phyloP scores from a whole-genome alignment of 2,797 vertebrate genomes.

The Rhyacichthys aspro region DNA sequence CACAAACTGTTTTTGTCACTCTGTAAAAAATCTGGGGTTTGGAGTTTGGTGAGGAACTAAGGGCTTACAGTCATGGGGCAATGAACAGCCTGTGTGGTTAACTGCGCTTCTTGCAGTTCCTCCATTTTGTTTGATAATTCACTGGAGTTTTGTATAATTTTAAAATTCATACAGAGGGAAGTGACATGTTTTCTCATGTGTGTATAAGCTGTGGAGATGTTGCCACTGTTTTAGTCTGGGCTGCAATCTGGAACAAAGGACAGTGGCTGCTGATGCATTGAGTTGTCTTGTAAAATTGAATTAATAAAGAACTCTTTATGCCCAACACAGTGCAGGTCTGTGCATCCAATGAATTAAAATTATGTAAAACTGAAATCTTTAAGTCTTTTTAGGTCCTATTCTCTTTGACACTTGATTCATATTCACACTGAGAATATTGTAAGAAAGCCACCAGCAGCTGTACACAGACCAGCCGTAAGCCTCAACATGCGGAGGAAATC shows the following conservation, averaged over 20 bases:
- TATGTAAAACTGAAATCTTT: background rate
- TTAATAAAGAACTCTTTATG: background rate
- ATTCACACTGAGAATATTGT: slow-evolving; percentile 17
- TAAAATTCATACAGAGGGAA: slow-evolving; percentile 1
- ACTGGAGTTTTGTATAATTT: slow-evolving; percentile 5
- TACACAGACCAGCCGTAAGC: slow-evolving; percentile 32
- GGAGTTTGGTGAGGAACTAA: slow-evolving; percentile 35
- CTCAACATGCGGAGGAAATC: slow-evolving; percentile 69
- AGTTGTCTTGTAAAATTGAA: background rate
- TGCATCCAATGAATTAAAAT: background rate
- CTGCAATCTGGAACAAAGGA: background rate
- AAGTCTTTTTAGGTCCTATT: slow-evolving; percentile 15
- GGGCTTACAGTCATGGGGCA: slow-evolving; percentile 30
- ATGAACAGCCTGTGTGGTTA: slow-evolving; percentile 16
- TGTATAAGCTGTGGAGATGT: background rate
- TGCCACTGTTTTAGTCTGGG: background rate
- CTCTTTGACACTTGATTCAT: slow-evolving; percentile 27
- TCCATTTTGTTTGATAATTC: slow-evolving; percentile 15
- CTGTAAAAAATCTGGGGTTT: slow-evolving; percentile 38
- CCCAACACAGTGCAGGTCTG: no score
- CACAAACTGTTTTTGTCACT: slow-evolving; percentile 26
- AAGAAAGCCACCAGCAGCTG: slow-evolving; percentile 14
- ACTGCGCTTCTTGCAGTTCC: slow-evolving; percentile 2
- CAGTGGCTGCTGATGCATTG: background rate
- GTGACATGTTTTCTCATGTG: background rate